Conservation (phyloP, 1,140 invertebrate genomes). For the Ectropis grisescens region DNA sequence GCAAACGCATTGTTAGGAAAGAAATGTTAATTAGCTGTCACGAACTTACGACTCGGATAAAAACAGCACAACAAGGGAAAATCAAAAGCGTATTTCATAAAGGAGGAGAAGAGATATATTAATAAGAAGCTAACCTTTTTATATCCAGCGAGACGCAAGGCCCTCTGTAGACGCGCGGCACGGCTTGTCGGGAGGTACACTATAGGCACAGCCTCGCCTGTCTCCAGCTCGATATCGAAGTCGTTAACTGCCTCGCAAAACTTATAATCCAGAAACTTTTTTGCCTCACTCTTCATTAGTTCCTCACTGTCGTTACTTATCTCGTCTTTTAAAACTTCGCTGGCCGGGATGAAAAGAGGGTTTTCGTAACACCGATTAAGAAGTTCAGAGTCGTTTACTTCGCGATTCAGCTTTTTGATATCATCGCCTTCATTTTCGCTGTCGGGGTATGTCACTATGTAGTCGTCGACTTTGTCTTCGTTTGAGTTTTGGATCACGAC, state of each 20-base stretch:
- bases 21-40: slow-evolving; percentile 14
- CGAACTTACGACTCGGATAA: slow-evolving; percentile 14
- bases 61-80: slow-evolving; percentile 9
- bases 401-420: slow-evolving; percentile 12
- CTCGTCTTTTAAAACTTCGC: slow-evolving; percentile 46
- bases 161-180: slow-evolving; percentile 46
- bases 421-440: slow-evolving; percentile 23
- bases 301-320: slow-evolving; percentile 38
- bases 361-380: slow-evolving; percentile 41
- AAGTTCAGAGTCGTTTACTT: slow-evolving; percentile 27
- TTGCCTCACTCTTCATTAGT: slow-evolving; percentile 45
- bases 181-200: slow-evolving; percentile 52
- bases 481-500: slow-evolving; percentile 25
- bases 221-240: slow-evolving; percentile 51
- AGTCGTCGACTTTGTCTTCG: slow-evolving; percentile 27
- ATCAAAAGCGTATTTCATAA: slow-evolving; percentile 5
- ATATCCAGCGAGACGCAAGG: slow-evolving; percentile 39
- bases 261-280: slow-evolving; percentile 58
- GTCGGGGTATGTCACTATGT: slow-evolving; percentile 38
- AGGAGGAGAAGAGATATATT: slow-evolving; percentile 6
- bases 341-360: slow-evolving; percentile 31
- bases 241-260: slow-evolving; percentile 57
- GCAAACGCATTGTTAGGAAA: slow-evolving; percentile 8
- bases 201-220: slow-evolving; percentile 45
- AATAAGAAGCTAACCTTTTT: slow-evolving; percentile 42